Evolutionary conservation across 30 jellyfish, hydroid and myxozoan genomes (phyloP).

Genomic region (Aurelia sp.): DNA sequence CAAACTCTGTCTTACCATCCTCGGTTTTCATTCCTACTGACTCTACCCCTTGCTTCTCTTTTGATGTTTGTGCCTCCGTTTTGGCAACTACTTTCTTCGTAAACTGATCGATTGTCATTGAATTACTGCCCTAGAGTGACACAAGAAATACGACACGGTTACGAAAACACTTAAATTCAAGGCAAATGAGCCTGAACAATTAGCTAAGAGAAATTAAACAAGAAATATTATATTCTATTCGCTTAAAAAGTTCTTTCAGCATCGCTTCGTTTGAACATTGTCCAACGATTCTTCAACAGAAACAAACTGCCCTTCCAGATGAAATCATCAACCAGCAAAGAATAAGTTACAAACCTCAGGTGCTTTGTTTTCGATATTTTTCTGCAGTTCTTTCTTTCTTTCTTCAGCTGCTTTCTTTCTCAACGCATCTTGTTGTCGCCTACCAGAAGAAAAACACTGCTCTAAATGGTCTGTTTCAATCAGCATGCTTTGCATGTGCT

Average conservation of each 20-base stretch:
- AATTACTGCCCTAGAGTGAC: not conserved
- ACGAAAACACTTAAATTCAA: too few species aligned
- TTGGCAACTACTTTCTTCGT: constrained; percentile 26
- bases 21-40: not conserved
- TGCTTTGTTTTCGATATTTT: constrained; percentile 15
- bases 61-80: not conserved
- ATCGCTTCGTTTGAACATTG: too few species aligned
- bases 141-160: not conserved
- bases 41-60: not conserved
- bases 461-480: too few species aligned
- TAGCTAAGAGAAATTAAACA: too few species aligned
- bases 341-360: not conserved
- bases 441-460: not conserved
- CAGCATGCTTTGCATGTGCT: too few species aligned
- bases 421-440: constrained; percentile 68
- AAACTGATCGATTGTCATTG: constrained; percentile 28
- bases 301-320: too few species aligned
- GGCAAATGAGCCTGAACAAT: too few species aligned
- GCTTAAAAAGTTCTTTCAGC: too few species aligned
- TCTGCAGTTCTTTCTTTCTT: constrained; percentile 34
- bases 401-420: constrained; percentile 59
- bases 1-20: not conserved
- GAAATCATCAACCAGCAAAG: not conserved
- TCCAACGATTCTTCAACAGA: too few species aligned
- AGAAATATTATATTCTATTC: too few species aligned